phyloP scores from a whole-genome alignment of 2,797 vertebrate genomes.

The Sebastes steindachneri region DNA sequence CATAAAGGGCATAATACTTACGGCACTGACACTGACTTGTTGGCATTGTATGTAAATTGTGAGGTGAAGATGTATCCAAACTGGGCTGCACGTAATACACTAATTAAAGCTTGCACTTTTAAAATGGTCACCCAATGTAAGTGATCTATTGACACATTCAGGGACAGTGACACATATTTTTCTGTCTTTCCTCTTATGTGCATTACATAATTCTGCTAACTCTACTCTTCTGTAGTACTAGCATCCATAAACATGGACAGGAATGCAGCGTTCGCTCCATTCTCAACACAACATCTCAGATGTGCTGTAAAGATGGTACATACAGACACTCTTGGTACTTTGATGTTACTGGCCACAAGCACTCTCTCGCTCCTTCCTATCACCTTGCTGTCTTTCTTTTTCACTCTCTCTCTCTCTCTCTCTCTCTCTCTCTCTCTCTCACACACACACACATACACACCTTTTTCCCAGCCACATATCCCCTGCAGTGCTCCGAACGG shows the following conservation, averaged over 20 bases:
- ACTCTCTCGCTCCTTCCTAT: neutral
- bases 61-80: neutral
- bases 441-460: slow-evolving; percentile 20
- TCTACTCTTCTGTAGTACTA: neutral
- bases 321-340: neutral
- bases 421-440: neutral
- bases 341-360: slow-evolving; percentile 15
- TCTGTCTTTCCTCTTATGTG: neutral
- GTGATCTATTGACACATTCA: neutral
- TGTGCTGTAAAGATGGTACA: neutral
- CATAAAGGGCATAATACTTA: neutral
- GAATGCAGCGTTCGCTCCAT: neutral
- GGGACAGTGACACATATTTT: neutral
- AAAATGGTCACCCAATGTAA: neutral
- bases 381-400: neutral
- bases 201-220: neutral
- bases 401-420: neutral
- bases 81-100: neutral
- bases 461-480: slow-evolving; percentile 46
- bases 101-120: neutral
- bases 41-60: neutral
- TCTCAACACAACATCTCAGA: slow-evolving; percentile 2
- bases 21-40: neutral
- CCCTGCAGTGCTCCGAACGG: slow-evolving; percentile 35
- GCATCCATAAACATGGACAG: neutral